Evolutionary conservation across 2,113 vertebrate species (phyloP), one percentile per base, ranked within the genome.

Genomic region (Protomyctophum bolini): DNA sequence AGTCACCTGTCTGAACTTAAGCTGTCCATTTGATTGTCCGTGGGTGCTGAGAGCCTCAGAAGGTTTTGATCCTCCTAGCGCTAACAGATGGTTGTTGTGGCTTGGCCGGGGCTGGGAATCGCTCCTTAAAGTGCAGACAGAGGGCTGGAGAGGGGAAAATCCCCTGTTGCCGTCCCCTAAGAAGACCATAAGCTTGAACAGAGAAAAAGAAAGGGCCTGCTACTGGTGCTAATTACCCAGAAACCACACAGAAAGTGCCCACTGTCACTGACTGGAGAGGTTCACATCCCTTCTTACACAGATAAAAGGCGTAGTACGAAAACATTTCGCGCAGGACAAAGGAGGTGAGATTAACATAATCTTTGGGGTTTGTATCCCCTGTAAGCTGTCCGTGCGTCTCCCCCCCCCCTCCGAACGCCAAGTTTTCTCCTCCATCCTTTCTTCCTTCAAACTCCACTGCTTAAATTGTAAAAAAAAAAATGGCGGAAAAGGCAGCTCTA

Each of bases 191-290:
- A 99, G 96, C 97, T 97, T 94, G 96, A 98, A 95, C 94, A 96
- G 95, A 94, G 94, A 95, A 95, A 96, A 94, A 98, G 95, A 98
- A 99, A 98, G 95, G 95, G 92, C 91, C 95, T 94, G 94, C 95
- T 94, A 95, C 94, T 96, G 96, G 95, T 96, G 96, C 98, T 99
- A 99, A 99, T 99, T 99, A 99, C 96, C 94, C 95, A 98, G 96
- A 98, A 98, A 96, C 96, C 97, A 98, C 98, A 98, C 97, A 98
- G 98, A 99, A 98, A 99, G 97, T 97, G 95, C 95, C 96, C 91
- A 80, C 96, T 97, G 97, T 96, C 97, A 94, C 93, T 89, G 93
- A 96, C 95, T 98, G 94, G 96, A 98, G 97, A 98, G 97, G 96
- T 96, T 97, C 95, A 95, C 96, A 96, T 97, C 96, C 94, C 94